Conservation (phyloP, 1,140 invertebrate genomes). For the Drosophila jambulina region DNA sequence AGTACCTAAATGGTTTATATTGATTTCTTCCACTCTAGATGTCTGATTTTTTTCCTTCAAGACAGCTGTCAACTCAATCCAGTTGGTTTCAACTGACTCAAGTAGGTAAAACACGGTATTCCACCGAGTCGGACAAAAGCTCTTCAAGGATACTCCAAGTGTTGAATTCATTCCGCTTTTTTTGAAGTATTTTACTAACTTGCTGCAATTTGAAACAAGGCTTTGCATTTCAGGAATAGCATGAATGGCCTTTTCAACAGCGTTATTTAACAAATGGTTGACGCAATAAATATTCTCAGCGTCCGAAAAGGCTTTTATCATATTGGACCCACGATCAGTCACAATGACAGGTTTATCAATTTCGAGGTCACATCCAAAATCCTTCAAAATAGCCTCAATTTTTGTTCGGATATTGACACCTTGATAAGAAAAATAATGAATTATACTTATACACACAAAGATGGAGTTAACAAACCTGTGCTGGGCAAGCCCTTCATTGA, state of each 20-base stretch:
- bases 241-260: slow-evolving; percentile 8
- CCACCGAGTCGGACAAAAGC: slow-evolving; percentile 30
- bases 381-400: slow-evolving; percentile 5
- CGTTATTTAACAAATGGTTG: background rate
- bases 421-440: slow-evolving; percentile 1
- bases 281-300: background rate
- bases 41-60: slow-evolving; percentile 4
- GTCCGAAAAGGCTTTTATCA: slow-evolving; percentile 4
- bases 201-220: background rate
- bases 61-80: slow-evolving; percentile 10
- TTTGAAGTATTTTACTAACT: background rate
- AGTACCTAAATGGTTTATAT: slow-evolving; percentile 14
- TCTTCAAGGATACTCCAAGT: slow-evolving; percentile 21
- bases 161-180: background rate
- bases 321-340: slow-evolving; percentile 2
- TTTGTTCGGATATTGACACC: slow-evolving; percentile 8
- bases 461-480: slow-evolving; percentile 3
- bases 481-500: slow-evolving; percentile 16
- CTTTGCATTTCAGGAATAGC: background rate
- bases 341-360: background rate
- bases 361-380: slow-evolving; percentile 12
- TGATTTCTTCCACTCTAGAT: slow-evolving; percentile 25
- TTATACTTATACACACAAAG: slow-evolving; percentile 1
- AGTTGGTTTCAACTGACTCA: slow-evolving; percentile 20
- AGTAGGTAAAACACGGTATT: slow-evolving; percentile 37